These are phyloP conservation scores for Silurus meridionalis DNA, from an alignment of 2,113 vertebrate species.

Conservation along the genomic window DNA sequence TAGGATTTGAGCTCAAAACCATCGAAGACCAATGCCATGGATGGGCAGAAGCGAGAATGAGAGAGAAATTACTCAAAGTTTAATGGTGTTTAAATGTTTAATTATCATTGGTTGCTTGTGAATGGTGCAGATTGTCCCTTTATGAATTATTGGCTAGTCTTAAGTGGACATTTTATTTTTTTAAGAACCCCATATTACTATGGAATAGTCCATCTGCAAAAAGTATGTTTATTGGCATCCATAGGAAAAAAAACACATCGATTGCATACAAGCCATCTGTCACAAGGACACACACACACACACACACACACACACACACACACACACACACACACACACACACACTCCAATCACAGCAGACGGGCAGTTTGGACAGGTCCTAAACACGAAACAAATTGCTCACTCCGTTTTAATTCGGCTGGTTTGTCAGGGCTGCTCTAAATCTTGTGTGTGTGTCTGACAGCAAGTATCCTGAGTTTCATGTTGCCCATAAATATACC, in stretches of 20 bases:
- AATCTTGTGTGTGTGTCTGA: slow-evolving; percentile 62
- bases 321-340: slow-evolving; percentile 42
- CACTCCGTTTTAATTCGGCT: slow-evolving; percentile 57
- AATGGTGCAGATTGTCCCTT: neutral
- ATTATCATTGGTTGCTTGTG: neutral
- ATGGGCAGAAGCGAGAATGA: neutral
- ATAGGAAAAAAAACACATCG: slow-evolving; percentile 76
- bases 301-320: slow-evolving; percentile 46
- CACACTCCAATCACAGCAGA: slow-evolving; percentile 45
- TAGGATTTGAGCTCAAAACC: too few relatives aligned
- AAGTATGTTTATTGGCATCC: slow-evolving; percentile 74
- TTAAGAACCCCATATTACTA: neutral
- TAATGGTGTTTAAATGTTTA: too few relatives aligned
- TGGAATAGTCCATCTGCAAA: slow-evolving; percentile 76
- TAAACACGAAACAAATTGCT: slow-evolving; percentile 72
- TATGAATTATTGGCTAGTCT: slow-evolving; percentile 3
- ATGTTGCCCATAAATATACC: slow-evolving; percentile 68
- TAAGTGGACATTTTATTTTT: neutral
- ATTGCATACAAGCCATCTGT: slow-evolving; percentile 76
- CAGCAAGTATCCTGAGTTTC: slow-evolving; percentile 64
- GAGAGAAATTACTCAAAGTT: neutral
- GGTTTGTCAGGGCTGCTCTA: slow-evolving; percentile 65
- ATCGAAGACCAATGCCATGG: too few relatives aligned
- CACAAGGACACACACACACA: slow-evolving; percentile 18
- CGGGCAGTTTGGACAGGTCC: slow-evolving; percentile 61